Evolutionary conservation across 2,888 invertebrate genomes (phyloP).

Genomic region (Electrophaes corylata): DNA sequence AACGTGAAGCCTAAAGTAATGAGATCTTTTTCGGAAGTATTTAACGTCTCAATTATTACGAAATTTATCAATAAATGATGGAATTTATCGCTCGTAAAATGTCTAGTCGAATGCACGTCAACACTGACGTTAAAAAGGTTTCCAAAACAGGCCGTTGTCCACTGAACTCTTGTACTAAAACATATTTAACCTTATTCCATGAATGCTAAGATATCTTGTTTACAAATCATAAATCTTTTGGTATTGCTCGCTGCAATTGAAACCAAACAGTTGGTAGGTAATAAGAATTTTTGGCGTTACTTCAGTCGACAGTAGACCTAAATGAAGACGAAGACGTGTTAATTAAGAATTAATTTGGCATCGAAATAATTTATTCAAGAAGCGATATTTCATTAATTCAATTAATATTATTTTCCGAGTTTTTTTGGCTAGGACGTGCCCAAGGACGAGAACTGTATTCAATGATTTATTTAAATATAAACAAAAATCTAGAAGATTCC

Average conservation of each 20-base stretch:
- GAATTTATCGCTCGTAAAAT: conserved; percentile 27
- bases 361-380: conserved; percentile 34
- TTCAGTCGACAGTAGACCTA: background rate
- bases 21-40: conserved; percentile 6
- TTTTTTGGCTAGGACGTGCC: conserved; percentile 31
- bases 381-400: conserved; percentile 36
- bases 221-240: too few species aligned
- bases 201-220: too few species aligned
- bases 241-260: background rate
- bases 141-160: conserved; percentile 16
- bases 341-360: conserved; percentile 47
- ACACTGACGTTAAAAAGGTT: conserved; percentile 38
- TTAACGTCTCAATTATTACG: conserved; percentile 28
- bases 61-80: conserved; percentile 20
- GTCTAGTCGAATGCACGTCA: conserved; percentile 32
- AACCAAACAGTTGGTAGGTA: too few species aligned
- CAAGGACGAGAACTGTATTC: conserved; percentile 35
- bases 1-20: background rate
- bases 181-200: background rate
- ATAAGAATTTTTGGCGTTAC: background rate
- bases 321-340: conserved; percentile 14
- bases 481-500: conserved; percentile 33
- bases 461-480: conserved; percentile 11
- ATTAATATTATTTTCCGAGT: conserved; percentile 35
- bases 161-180: conserved; percentile 25